Conservation (phyloP, 2,888 invertebrate genomes). For the Didymodactylos carnosus region DNA sequence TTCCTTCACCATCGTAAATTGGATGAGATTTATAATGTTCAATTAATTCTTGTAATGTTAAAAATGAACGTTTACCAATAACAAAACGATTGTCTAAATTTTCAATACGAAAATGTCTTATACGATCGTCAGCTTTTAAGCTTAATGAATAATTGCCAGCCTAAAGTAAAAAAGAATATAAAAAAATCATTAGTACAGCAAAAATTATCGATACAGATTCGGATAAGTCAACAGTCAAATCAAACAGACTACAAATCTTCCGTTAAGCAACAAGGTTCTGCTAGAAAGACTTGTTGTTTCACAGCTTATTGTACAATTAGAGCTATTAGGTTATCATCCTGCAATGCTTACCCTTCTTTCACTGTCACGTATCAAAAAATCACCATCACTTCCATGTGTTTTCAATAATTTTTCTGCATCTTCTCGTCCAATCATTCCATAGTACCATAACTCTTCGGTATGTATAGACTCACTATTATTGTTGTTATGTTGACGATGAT, state of each 20-base stretch:
- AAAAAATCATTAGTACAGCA: not conserved
- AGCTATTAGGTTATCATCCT: no score
- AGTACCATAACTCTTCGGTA: conserved; percentile 68
- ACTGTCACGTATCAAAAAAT: conserved; percentile 91
- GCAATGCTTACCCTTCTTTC: conserved; percentile 97
- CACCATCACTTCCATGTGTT: conserved; percentile 70
- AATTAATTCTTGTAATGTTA: conserved; percentile 77
- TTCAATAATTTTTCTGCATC: conserved; percentile 87
- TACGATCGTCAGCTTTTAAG: conserved; percentile 62
- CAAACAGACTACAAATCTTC: no score
- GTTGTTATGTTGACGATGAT: not conserved
- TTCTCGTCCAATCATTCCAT: conserved; percentile 76
- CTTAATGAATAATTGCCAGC: not conserved
- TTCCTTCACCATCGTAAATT: conserved; percentile 68
- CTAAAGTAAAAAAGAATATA: not conserved
- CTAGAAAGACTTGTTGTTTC: no score
- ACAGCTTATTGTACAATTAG: no score
- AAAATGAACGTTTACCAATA: conserved; percentile 93
- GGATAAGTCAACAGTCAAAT: no score
- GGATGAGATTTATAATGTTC: conserved; percentile 96
- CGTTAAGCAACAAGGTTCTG: no score
- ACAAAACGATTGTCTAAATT: conserved; percentile 52
- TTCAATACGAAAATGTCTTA: conserved; percentile 96
- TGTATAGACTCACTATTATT: not conserved
- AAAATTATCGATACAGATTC: no score